phyloP scores from a whole-genome alignment of 2,797 vertebrate genomes.

The Hybognathus amarus region DNA sequence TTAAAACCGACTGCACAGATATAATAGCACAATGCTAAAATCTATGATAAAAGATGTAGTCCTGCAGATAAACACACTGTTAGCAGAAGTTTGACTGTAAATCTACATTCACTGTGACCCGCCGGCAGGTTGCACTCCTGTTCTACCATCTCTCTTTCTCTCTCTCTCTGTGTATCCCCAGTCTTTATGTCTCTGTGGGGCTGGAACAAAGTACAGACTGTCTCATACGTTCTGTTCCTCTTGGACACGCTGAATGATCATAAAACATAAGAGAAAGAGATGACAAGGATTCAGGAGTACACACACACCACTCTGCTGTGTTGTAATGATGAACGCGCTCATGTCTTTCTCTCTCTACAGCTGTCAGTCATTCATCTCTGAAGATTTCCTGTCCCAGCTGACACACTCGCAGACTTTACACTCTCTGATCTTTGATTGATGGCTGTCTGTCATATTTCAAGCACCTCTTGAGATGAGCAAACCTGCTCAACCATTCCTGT shows the following conservation, averaged over 20 bases:
- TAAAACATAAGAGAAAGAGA: background rate
- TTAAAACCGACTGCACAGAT: background rate
- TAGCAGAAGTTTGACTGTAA: background rate
- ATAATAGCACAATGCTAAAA: background rate
- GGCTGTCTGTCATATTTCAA: conserved; percentile 12
- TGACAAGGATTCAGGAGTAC: conserved; percentile 12
- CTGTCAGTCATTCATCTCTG: conserved; percentile 20
- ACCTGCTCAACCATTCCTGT: background rate
- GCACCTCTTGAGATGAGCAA: background rate
- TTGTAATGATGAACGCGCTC: background rate
- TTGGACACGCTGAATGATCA: conserved; percentile 17
- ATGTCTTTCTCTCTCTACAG: background rate
- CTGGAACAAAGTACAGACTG: conserved; percentile 19
- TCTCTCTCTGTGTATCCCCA: conserved; percentile 69
- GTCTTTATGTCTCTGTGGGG: conserved; percentile 29
- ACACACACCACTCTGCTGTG: background rate
- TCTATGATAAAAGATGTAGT: background rate
- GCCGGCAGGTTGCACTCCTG: conserved; percentile 21
- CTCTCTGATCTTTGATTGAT: conserved; percentile 21
- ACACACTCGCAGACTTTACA: background rate
- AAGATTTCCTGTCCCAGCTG: conserved; percentile 16
- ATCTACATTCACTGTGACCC: background rate
- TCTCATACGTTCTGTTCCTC: conserved; percentile 27
- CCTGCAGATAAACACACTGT: background rate
- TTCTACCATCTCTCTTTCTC: conserved; percentile 68